These are phyloP conservation scores for Upupa epops DNA, from an alignment of 2,113 vertebrate genomes.

Conservation along the genomic window DNA sequence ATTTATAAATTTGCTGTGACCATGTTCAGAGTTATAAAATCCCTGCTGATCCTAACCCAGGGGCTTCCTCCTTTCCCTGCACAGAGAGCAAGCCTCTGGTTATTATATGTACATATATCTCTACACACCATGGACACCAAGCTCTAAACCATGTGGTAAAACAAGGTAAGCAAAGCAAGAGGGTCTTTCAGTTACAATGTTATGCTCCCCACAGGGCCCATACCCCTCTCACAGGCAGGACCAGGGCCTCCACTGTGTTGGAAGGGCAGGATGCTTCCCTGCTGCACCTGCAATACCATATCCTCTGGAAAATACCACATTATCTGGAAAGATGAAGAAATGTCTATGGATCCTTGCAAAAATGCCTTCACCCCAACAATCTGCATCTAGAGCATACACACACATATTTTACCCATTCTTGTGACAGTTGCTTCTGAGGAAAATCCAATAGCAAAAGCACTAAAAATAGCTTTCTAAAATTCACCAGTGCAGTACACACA, in stretches of 20 bases:
- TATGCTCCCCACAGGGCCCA: rapidly evolving
- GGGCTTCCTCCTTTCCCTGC: background rate
- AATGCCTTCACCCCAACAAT: background rate
- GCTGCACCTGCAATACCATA: background rate
- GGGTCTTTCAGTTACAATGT: background rate
- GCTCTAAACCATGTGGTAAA: background rate
- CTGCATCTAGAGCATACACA: background rate
- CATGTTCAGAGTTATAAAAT: background rate
- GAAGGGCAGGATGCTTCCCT: rapidly evolving
- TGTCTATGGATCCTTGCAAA: background rate
- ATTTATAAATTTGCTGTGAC: background rate
- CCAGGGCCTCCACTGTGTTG: rapidly evolving
- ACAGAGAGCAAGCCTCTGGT: background rate
- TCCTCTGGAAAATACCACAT: background rate
- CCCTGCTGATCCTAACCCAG: background rate
- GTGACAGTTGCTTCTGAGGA: background rate
- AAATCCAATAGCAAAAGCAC: background rate
- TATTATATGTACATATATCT: background rate
- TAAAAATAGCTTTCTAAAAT: background rate
- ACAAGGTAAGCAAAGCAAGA: background rate
- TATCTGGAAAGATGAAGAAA: background rate
- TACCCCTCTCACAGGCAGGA: rapidly evolving
- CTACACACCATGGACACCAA: background rate
- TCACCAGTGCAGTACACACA: background rate
- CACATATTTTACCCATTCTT: background rate